Evolutionary conservation across 1,140 invertebrate genomes (phyloP), one percentile per base, ranked within the genome.

Genomic region (Potamilus streckersoni): DNA sequence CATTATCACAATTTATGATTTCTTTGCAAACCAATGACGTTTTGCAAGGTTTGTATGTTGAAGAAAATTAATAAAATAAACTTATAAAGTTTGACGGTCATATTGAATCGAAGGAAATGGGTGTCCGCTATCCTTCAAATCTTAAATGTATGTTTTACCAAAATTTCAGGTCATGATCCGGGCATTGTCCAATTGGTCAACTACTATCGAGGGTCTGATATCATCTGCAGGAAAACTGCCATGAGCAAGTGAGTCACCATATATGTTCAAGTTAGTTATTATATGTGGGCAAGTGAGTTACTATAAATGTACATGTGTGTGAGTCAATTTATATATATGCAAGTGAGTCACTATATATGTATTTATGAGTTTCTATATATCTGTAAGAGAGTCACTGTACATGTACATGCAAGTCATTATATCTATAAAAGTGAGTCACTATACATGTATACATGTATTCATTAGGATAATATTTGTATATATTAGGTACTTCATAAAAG

Each of bases 161-260:
- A 49, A 49, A 49, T 70, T 73, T 31, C 63, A 85, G 84, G 84
- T 69, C 84, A 85, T 81, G 78, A 84, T 17, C 81, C 79, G 23
- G 84, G 84, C 16, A 64, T 79, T 59, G 60, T 77, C 14, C 82
- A 85, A 55, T 69, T 85, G 14, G 84, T 85, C 15, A 85, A 85
- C 56, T 85, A 85, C 73, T 85, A 85, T 66, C 79, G 84, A 76
- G 84, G 84, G 19, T 84, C 84, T 15, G 82, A 82, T 77, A 66
- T 82, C 56, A 63, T 85, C 15, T 85, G 84, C 57, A 77, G 82
- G 62, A 85, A 85, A 73, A 79, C 82, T 61, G 80, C 81, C n/a
- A 79, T 85, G 74, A 76, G 81, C 62, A 84, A 82, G 84, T 85
- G 76, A 68, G 69, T 61, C 23, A 74, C 38, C 11, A 61, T 61